Percentiles rank a stretch among this genome's conserved stretches.
Conservation (phyloP, 1,140 invertebrate genomes). For the Saxidomus purpurata region DNA sequence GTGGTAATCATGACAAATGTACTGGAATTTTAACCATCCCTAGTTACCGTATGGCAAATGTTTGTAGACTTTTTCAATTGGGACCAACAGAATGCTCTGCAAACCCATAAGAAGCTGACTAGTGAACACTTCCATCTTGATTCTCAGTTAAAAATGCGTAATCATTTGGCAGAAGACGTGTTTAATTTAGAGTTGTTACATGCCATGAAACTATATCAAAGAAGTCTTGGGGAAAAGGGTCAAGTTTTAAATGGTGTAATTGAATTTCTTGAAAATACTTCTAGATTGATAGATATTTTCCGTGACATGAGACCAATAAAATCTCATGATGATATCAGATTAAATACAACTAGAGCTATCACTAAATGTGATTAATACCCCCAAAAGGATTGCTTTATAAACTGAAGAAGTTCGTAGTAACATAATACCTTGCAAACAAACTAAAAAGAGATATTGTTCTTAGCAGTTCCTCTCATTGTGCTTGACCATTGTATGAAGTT, state of each 20-base stretch:
- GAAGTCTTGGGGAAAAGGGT: constrained; percentile 19
- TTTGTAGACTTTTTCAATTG: constrained; percentile 37
- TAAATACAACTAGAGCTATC: too few relatives aligned
- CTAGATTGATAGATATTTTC: constrained; percentile 49
- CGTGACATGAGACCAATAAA: constrained; percentile 55
- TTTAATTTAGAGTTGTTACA: constrained; percentile 57
- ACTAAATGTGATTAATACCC: too few relatives aligned
- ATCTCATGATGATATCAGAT: constrained; percentile 7
- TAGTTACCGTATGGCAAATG: constrained; percentile 22
- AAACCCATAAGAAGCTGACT: constrained; percentile 42
- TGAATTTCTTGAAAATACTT: constrained; percentile 50
- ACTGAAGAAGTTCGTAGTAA: too few relatives aligned
- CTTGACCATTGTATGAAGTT: too few relatives aligned
- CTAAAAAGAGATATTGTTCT: too few relatives aligned
- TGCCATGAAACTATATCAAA: constrained; percentile 47
- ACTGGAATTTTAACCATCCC: constrained; percentile 11
- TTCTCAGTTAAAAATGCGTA: constrained; percentile 58
- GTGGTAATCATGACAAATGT: constrained; percentile 1
- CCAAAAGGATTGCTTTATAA: too few relatives aligned
- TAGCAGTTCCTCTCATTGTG: too few relatives aligned
- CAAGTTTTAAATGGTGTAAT: constrained; percentile 49
- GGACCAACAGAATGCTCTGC: constrained; percentile 40
- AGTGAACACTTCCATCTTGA: constrained; percentile 44
- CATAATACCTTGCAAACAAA: too few relatives aligned
- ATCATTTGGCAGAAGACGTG: constrained; percentile 65